Base-by-base conservation (phyloP, 2,888 invertebrate species). In the Protophormia terraenovae region DNA sequence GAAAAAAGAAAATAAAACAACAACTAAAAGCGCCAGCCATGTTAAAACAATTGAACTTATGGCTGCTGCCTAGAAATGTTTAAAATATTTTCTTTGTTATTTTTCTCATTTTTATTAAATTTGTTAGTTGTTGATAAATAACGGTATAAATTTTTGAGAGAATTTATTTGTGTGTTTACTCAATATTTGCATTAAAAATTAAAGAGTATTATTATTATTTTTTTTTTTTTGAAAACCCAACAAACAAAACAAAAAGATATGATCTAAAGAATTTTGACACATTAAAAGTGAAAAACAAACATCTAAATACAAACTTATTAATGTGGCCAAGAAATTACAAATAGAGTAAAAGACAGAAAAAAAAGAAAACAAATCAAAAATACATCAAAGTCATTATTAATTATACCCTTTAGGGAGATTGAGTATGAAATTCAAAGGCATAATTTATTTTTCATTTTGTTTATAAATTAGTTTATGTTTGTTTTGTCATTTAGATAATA, bases 11-110 rank as follows among this genome's bases (percentile, higher is more conserved):
- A 66, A 64, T 7, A 60, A 27, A 14, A 24, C 19, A 60, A 32
- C 10, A 62, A 38, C 47, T 53, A 41, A 62, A 75, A 76, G 76
- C 58, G 71, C 66, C 71, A 78, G 12, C 55, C 16, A 55, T 76
- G 5, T 67, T n/a, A 14, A 45, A 64, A 58, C 35, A 66, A 77
- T 77, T 72, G 55, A 47, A 72, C n/a, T 62, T 45, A 55, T 35
- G 41, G 75, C n/a, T 62, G 45, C 16, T 38, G 50, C 19, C 50
- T 16, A 58, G 14, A 67, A 67, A 67, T 32, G 27, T 67, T 66
- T 55, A 4, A 41, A 58, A 71, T 55, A 35, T 53, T 53, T 69
- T 69, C 27, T 55, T n/a, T 47, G 41, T 29, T 58, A 1, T 45
- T 72, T 27, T 72, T 32, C 22, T 35, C 32, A 53, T 24, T 53